Conservation (phyloP, 2,113 vertebrate genomes). For the Eudyptes chrysolophus region DNA sequence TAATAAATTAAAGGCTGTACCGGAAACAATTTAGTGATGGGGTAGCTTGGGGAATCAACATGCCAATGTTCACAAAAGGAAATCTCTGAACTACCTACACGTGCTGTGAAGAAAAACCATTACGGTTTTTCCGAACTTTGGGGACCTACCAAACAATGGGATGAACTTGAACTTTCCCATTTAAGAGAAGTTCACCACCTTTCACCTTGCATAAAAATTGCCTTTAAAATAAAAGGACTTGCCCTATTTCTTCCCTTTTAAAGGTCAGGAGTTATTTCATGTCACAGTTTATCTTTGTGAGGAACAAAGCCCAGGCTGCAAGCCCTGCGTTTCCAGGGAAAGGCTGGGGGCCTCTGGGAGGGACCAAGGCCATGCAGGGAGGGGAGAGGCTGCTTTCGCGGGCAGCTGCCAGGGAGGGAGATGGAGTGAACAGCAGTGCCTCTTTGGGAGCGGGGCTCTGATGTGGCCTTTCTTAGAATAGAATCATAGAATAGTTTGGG, state of each 20-base stretch:
- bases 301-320: not conserved
- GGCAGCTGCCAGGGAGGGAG: not conserved
- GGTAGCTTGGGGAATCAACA: not conserved
- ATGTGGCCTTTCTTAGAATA: not conserved
- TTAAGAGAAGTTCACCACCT: not conserved
- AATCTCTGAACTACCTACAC: not conserved
- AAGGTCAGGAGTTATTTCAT: not conserved
- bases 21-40: not conserved
- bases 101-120: not conserved
- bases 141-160: not conserved
- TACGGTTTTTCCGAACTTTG: not conserved
- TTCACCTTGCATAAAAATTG: not conserved
- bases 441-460: not conserved
- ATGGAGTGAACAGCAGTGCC: too few species aligned
- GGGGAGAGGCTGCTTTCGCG: not conserved
- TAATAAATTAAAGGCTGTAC: not conserved
- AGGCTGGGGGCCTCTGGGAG: too few species aligned
- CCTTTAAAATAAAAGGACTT: not conserved
- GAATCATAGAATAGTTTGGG: too few species aligned
- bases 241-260: not conserved
- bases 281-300: not conserved
- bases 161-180: not conserved
- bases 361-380: accelerated
- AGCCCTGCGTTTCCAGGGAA: not conserved
- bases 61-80: not conserved